These are phyloP conservation scores for Tapera naevia DNA, from an alignment of 2,797 vertebrate genomes.

Conservation along the genomic window DNA sequence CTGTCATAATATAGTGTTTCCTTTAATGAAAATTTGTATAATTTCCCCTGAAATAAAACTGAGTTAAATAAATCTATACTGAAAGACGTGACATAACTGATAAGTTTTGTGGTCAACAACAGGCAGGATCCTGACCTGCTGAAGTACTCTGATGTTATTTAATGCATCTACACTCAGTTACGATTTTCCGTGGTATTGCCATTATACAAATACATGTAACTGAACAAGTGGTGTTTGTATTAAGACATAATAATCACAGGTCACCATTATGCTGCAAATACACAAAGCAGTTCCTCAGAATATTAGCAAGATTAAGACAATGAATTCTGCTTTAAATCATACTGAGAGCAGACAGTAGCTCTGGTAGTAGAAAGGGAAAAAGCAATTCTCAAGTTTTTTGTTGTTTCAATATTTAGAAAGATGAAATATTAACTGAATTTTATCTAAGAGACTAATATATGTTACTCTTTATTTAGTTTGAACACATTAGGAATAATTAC, in stretches of 20 bases:
- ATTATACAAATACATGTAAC: not conserved
- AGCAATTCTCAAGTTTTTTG: not conserved
- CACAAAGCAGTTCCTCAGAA: not conserved
- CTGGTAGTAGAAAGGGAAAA: not conserved
- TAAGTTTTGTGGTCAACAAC: not conserved
- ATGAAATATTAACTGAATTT: not conserved
- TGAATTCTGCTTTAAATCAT: not conserved
- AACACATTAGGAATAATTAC: not conserved
- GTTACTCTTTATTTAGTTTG: not conserved
- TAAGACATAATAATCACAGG: not conserved
- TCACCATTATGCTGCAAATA: not conserved
- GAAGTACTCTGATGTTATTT: not conserved
- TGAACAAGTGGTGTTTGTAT: not conserved
- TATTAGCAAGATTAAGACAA: not conserved
- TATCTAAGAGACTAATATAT: not conserved
- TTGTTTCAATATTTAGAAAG: not conserved
- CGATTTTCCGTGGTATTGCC: not conserved
- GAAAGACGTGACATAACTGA: not conserved
- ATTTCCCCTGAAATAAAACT: conserved; percentile 42
- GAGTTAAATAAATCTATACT: conserved; percentile 36
- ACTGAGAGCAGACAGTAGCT: not conserved
- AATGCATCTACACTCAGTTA: not conserved
- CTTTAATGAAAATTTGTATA: conserved; percentile 69
- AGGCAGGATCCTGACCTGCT: not conserved
- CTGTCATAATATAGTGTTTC: conserved; percentile 67